Conservation (phyloP, 2,113 vertebrate species). For the Paralichthys olivaceus region DNA sequence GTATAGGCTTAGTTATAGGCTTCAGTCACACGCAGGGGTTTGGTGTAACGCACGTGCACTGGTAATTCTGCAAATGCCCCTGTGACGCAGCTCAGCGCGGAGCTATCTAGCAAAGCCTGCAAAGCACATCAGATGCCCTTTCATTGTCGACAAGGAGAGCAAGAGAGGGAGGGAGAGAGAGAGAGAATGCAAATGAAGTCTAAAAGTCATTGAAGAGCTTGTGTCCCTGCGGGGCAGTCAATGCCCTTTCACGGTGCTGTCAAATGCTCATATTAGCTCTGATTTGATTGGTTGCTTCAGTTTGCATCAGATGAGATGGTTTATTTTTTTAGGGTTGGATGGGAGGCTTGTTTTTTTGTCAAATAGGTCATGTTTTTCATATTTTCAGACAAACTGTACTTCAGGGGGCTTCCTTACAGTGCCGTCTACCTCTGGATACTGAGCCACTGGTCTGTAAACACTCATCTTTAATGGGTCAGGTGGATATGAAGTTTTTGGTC, state of each 20-base stretch:
- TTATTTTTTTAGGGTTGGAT: constrained; percentile 1
- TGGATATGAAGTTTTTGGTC: background rate
- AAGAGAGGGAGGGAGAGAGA: constrained; percentile 27
- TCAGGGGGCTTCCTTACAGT: background rate
- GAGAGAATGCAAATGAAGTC: constrained; percentile 79
- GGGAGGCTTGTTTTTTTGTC: background rate
- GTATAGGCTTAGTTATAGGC: constrained; percentile 25
- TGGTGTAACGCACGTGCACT: constrained; percentile 45
- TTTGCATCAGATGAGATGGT: constrained; percentile 19
- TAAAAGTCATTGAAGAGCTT: constrained; percentile 81
- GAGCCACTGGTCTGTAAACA: background rate
- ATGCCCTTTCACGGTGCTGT: constrained; percentile 77
- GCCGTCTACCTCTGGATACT: background rate
- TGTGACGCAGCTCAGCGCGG: constrained; percentile 34
- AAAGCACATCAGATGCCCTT: constrained; percentile 79
- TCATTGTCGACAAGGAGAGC: constrained; percentile 70
- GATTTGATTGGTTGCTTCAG: constrained; percentile 54
- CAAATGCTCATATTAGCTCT: constrained; percentile 61
- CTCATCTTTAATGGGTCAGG: constrained; percentile 7
- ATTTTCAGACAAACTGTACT: background rate
- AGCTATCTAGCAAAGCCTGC: constrained; percentile 64
- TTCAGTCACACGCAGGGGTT: constrained; percentile 32
- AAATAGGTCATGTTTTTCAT: background rate
- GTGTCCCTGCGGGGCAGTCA: constrained; percentile 79
- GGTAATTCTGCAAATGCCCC: constrained; percentile 24